Evolutionary conservation across 2,113 vertebrate genomes (phyloP), one percentile per base, ranked within the genome.

Genomic region (Mungos mungo): DNA sequence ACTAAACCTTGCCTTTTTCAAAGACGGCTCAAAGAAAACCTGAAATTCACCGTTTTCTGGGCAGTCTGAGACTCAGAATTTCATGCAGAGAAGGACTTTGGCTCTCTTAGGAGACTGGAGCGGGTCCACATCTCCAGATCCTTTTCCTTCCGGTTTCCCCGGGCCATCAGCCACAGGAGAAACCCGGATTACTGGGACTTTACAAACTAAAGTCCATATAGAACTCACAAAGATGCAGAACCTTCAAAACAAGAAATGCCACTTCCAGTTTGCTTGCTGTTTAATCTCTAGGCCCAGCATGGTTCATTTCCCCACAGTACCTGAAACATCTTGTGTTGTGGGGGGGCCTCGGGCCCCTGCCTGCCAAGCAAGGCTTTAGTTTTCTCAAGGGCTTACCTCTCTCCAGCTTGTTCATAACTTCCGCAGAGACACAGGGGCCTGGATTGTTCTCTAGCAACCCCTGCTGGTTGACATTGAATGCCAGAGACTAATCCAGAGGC

Each of bases 381-480:
- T 69, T 93, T 89, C 76, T 72, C 66, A 0, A 60, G 33, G 65
- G 2, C 18, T 74, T 50, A 1, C 50, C 35, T 68, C 12, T 52
- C 35, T 69, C 27, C 7, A 4, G 81, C 18, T 35, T 1, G 3
- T 11, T 23, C 7, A 4, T 10, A 54, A 8, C 18, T 27, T 79
- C 29, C 12, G 50, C 5, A 11, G 50, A 79, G 15, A 33, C 12
- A 6, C 14, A 13, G 3, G 21, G 35, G 35, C 31, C 92, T 54
- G 50, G 19, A 35, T 35, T 95, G 90, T 69, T 96, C 97, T 98
- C 93, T 86, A 91, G 97, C 97, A 76, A 31, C 97, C 97, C 91
- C 98, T 97, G 92, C 97, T 94, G 98, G 97, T 84, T 38, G 63
- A 52, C 88, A 47, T 0, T 68, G 85, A 86, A 69, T 1, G 7